Conservation (phyloP, 2,888 invertebrate species). For the Melanargia galathea region DNA sequence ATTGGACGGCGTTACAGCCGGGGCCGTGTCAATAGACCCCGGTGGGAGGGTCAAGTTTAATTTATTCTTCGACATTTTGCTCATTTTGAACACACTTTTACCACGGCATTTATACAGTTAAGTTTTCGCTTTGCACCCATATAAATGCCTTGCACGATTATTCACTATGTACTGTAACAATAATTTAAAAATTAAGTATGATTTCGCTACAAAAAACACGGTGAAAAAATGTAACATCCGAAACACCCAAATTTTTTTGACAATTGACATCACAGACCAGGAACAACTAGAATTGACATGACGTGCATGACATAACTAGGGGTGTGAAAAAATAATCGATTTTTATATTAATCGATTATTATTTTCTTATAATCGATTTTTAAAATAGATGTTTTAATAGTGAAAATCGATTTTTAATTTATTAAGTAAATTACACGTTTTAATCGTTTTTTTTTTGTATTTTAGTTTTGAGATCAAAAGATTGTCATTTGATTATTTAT, state of each 20-base stretch:
- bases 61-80: conserved; percentile 95
- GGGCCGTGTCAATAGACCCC: conserved; percentile 90
- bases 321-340: no score
- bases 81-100: conserved; percentile 62
- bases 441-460: no score
- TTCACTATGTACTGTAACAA: conserved; percentile 29
- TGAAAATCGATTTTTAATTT: no score
- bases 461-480: no score
- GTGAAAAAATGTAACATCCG: no score
- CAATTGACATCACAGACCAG: not conserved
- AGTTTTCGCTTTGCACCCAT: conserved; percentile 20
- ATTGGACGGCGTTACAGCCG: conserved; percentile 82
- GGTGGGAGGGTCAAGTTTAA: conserved; percentile 94
- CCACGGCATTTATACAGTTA: conserved; percentile 49
- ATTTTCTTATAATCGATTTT: no score
- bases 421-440: no score
- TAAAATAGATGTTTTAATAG: no score
- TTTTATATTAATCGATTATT: no score
- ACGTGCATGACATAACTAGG: not conserved
- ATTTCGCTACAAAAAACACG: not conserved
- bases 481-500: no score
- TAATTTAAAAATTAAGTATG: conserved; percentile 22
- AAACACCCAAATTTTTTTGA: conserved; percentile 16
- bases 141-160: conserved; percentile 24
- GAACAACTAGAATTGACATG: no score